Conservation (phyloP, 2,888 invertebrate genomes). For the Brachylomia viminalis region DNA sequence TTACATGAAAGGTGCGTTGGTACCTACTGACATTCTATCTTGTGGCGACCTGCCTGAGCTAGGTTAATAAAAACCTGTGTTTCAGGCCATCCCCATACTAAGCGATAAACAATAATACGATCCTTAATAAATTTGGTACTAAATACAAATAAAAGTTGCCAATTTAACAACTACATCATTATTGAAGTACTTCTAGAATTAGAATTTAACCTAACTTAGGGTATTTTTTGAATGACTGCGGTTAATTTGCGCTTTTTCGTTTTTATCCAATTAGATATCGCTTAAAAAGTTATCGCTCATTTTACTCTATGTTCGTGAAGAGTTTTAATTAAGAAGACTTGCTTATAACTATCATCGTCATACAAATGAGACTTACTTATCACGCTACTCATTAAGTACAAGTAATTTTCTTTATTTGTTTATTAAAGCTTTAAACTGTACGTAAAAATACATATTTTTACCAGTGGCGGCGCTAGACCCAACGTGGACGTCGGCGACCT, state of each 20-base stretch:
- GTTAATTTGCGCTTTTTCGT: slow-evolving; percentile 18
- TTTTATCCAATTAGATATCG: neutral
- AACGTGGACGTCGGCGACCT: too few species aligned
- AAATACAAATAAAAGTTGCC: too few species aligned
- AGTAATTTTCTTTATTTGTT: neutral
- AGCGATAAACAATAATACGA: too few species aligned
- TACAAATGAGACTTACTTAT: neutral
- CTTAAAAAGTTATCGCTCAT: slow-evolving; percentile 13
- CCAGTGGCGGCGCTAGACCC: too few species aligned
- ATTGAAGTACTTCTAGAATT: too few species aligned
- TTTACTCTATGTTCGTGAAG: neutral
- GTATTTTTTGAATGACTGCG: slow-evolving; percentile 12
- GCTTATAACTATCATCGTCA: neutral
- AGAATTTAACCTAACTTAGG: slow-evolving; percentile 29
- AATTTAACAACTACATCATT: too few species aligned
- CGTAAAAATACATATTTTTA: neutral
- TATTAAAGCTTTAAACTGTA: neutral
- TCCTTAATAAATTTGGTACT: too few species aligned
- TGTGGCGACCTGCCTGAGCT: too few species aligned
- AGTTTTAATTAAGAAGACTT: slow-evolving; percentile 12
- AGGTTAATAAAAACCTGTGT: too few species aligned
- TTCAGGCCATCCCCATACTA: too few species aligned
- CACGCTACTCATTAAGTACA: neutral
- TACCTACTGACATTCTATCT: too few species aligned
- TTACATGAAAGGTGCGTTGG: too few species aligned